A percentile compares a stretch with the other conserved stretches of the same genome.
phyloP scores from a whole-genome alignment of 1,140 invertebrate species.

The Ceratoteleas bidentatus region DNA sequence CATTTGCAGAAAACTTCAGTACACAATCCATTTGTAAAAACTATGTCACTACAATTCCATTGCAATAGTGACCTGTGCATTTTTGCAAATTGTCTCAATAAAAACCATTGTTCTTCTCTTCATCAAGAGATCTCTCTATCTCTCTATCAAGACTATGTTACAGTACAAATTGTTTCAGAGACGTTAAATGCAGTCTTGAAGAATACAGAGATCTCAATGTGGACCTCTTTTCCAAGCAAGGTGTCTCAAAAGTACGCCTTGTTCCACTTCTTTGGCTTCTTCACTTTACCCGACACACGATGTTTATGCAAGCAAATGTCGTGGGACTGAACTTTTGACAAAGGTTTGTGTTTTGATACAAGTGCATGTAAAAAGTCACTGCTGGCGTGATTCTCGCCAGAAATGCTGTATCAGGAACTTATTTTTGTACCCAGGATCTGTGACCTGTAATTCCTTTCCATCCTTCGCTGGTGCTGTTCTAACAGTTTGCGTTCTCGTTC shows the following conservation, averaged over 20 bases:
- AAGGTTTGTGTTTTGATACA: conserved; percentile 45
- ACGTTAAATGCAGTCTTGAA: not conserved
- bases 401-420: conserved; percentile 73
- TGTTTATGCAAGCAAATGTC: conserved; percentile 43
- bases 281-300: conserved; percentile 37
- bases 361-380: conserved; percentile 14
- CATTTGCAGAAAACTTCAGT: too few relatives aligned
- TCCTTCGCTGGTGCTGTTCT: conserved; percentile 79
- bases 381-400: conserved; percentile 4
- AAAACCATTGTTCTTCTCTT: too few relatives aligned
- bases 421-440: conserved; percentile 79
- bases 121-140: not conserved
- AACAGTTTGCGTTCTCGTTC: conserved; percentile 79
- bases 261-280: conserved; percentile 49
- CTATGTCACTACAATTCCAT: too few relatives aligned
- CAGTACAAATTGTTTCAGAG: not conserved
- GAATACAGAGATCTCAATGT: not conserved
- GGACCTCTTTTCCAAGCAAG: conserved; percentile 10
- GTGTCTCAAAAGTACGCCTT: conserved; percentile 22
- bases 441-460: conserved; percentile 76
- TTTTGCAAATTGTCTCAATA: not conserved
- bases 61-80: not conserved
- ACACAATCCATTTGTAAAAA: too few relatives aligned
- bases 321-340: conserved; percentile 29
- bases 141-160: not conserved